Conservation (phyloP, 2,113 vertebrate genomes). For the Fregetta grallaria region DNA sequence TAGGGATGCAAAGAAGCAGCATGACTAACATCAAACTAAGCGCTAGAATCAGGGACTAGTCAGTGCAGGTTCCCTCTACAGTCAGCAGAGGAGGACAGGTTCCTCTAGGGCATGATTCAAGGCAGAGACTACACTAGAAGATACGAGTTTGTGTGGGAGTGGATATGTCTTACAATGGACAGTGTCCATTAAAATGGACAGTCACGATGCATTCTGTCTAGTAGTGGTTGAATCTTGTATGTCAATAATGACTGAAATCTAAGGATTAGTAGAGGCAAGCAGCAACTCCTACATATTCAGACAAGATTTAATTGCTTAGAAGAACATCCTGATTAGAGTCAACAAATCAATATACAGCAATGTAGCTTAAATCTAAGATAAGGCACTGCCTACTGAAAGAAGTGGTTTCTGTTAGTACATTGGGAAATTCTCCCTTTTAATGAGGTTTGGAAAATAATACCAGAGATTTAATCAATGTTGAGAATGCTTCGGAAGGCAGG, state of each 20-base stretch:
- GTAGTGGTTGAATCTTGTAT: background rate
- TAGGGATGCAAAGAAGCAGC: background rate
- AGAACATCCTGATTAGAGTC: background rate
- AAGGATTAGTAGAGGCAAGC: background rate
- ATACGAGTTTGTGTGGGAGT: background rate
- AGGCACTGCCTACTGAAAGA: background rate
- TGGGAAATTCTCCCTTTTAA: slow-evolving; percentile 3
- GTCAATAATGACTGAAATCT: background rate
- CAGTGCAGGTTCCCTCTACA: background rate
- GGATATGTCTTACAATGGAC: background rate
- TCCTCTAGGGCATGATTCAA: background rate
- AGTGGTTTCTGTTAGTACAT: background rate
- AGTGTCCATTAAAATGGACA: background rate
- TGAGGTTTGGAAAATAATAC: background rate
- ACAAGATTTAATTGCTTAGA: slow-evolving; percentile 13
- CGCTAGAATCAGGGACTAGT: background rate
- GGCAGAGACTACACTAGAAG: background rate
- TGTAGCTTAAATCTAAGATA: background rate
- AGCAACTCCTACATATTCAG: background rate
- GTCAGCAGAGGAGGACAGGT: background rate
- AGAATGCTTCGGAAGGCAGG: background rate
- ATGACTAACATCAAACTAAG: background rate
- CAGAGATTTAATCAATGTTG: background rate
- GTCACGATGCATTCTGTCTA: background rate
- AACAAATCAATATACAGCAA: slow-evolving; percentile 14